A percentile compares a stretch with the other conserved stretches of the same genome.
phyloP scores from a whole-genome alignment of 2,113 vertebrate genomes.

The Herpailurus yagouaroundi region DNA sequence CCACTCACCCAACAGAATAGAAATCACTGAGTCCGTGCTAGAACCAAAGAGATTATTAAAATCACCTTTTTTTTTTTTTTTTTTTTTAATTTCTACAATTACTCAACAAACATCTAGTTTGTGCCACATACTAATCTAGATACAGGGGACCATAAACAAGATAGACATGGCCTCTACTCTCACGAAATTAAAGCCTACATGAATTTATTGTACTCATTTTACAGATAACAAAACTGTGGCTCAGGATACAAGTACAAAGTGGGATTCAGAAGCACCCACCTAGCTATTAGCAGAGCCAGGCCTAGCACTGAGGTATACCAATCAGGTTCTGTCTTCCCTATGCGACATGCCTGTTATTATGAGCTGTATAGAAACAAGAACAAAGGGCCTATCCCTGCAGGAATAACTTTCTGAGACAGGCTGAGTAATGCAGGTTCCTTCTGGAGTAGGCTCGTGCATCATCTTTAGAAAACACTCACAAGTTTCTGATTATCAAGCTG shows the following conservation, averaged over 20 bases:
- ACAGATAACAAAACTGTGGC: background rate
- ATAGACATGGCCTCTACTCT: background rate
- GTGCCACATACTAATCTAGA: background rate
- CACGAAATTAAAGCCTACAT: background rate
- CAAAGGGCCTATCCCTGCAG: background rate
- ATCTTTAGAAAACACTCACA: background rate
- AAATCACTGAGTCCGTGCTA: background rate
- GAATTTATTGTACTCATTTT: background rate
- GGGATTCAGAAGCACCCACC: background rate
- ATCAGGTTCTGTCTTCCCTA: background rate
- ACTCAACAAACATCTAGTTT: background rate
- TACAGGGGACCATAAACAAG: background rate
- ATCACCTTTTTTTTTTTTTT: background rate
- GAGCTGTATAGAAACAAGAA: background rate
- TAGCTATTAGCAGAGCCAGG: background rate
- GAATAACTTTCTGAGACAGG: background rate
- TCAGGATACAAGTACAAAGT: constrained; percentile 22
- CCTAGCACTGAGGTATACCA: background rate
- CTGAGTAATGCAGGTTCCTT: background rate
- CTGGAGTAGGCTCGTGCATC: background rate
- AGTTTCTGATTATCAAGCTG: background rate
- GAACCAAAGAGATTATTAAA: background rate
- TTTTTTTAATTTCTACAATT: background rate
- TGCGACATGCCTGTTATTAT: background rate
- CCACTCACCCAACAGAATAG: background rate